Conservation (phyloP, 1,140 invertebrate species). For the Teleopsis dalmanni region DNA sequence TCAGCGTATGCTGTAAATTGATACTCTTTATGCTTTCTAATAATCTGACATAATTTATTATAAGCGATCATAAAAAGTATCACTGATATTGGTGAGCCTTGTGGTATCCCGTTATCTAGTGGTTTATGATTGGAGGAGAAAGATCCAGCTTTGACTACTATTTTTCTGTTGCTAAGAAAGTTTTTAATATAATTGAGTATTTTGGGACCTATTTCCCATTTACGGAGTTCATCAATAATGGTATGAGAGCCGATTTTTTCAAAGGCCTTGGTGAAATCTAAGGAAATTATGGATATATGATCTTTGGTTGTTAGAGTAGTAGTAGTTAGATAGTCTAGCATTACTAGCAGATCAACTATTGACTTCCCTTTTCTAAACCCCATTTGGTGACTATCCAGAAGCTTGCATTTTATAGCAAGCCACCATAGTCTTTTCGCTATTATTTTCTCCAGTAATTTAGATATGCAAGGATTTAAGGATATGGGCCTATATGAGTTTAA, state of each 20-base stretch:
- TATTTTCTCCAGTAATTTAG: conserved; percentile 5
- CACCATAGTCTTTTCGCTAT: conserved; percentile 13
- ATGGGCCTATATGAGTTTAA: conserved; percentile 8
- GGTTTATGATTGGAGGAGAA: background rate
- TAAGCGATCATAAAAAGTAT: conserved; percentile 14
- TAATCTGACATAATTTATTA: conserved; percentile 7
- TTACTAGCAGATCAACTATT: background rate
- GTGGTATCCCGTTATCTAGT: conserved; percentile 13
- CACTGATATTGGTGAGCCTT: conserved; percentile 14
- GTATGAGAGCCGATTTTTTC: conserved; percentile 14
- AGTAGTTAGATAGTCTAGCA: conserved; percentile 6
- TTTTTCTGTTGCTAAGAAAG: conserved; percentile 13
- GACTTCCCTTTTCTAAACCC: conserved; percentile 7
- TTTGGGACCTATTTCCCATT: conserved; percentile 12
- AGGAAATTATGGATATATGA: conserved; percentile 6
- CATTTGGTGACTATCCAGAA: conserved; percentile 7
- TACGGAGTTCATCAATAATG: conserved; percentile 10
- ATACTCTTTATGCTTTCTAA: conserved; percentile 6
- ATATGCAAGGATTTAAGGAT: conserved; percentile 10
- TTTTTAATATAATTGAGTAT: conserved; percentile 12
- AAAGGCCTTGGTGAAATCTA: conserved; percentile 14
- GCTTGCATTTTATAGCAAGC: conserved; percentile 11
- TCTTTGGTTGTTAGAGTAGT: no score
- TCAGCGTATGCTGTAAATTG: conserved; percentile 13
- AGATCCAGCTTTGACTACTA: conserved; percentile 3